Conservation (phyloP, 2,797 vertebrate species). For the Epinephelus awoara region DNA sequence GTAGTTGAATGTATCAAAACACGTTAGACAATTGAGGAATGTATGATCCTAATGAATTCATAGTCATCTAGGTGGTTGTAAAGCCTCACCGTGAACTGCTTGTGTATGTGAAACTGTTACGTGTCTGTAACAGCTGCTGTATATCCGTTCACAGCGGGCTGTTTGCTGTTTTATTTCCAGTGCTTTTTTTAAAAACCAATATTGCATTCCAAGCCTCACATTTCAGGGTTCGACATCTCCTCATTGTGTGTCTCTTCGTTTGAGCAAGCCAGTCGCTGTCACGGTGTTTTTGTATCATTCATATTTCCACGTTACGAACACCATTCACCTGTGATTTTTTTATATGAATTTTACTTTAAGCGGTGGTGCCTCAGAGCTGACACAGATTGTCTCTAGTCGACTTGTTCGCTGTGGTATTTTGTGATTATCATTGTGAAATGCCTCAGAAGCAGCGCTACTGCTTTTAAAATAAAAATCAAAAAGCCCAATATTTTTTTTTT, state of each 20-base stretch:
- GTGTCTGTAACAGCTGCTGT: conserved; percentile 35
- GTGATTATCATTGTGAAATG: conserved; percentile 71
- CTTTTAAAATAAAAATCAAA: conserved; percentile 19
- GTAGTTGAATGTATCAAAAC: conserved; percentile 33
- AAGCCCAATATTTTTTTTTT: conserved; percentile 8
- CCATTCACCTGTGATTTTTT: conserved; percentile 66
- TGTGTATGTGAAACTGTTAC: conserved; percentile 21
- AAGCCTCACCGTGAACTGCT: conserved; percentile 5
- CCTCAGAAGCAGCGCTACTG: conserved; percentile 55
- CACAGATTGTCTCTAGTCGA: conserved; percentile 57
- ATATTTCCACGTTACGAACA: conserved; percentile 33
- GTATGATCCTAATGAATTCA: conserved; percentile 15
- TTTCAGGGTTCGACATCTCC: conserved; percentile 15
- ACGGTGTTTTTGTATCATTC: conserved; percentile 65
- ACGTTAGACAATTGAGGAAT: conserved; percentile 32
- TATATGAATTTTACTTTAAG: conserved; percentile 67
- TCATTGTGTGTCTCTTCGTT: conserved; percentile 59
- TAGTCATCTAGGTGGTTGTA: conserved; percentile 17
- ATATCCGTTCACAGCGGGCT: conserved; percentile 24
- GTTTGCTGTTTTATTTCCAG: conserved; percentile 33
- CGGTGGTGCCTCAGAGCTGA: conserved; percentile 68
- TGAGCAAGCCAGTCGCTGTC: conserved; percentile 71
- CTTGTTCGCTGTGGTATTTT: conserved; percentile 69
- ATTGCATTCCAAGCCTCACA: conserved; percentile 16
- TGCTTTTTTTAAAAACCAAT: conserved; percentile 14